Conservation (phyloP, 2,113 vertebrate genomes). For the Pelobates fuscus region DNA sequence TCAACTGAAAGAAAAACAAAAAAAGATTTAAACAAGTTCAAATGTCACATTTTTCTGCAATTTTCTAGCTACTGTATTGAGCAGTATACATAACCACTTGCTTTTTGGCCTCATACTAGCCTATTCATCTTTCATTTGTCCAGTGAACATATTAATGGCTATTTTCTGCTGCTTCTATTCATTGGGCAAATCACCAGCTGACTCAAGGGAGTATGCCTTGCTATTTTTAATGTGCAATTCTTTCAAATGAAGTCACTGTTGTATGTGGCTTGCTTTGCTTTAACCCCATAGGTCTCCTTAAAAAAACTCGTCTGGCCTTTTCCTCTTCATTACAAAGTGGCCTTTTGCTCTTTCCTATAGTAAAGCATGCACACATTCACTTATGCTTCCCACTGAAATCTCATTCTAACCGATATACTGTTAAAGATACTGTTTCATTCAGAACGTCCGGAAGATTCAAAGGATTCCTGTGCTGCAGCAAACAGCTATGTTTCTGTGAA, state of each 20-base stretch:
- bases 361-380: conserved; percentile 40
- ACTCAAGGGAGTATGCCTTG: conserved; percentile 30
- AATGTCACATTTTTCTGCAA: no score
- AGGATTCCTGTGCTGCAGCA: conserved; percentile 65
- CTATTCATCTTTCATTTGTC: conserved; percentile 22
- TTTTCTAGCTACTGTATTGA: not conserved
- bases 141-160: conserved; percentile 10
- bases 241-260: conserved; percentile 42
- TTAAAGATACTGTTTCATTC: conserved; percentile 60
- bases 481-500: conserved; percentile 68
- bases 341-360: conserved; percentile 47
- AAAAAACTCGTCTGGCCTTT: conserved; percentile 38
- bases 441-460: conserved; percentile 71
- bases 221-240: conserved; percentile 33
- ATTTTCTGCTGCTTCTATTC: conserved; percentile 28
- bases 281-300: conserved; percentile 42
- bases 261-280: conserved; percentile 26
- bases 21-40: no score
- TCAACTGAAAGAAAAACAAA: no score
- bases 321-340: conserved; percentile 51
- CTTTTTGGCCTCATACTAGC: not conserved
- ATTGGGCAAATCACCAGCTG: conserved; percentile 15
- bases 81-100: conserved; percentile 2
- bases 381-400: conserved; percentile 42
- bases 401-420: conserved; percentile 30